Base-by-base conservation (phyloP, 2,888 invertebrate species). In the Monopis laevigella region DNA sequence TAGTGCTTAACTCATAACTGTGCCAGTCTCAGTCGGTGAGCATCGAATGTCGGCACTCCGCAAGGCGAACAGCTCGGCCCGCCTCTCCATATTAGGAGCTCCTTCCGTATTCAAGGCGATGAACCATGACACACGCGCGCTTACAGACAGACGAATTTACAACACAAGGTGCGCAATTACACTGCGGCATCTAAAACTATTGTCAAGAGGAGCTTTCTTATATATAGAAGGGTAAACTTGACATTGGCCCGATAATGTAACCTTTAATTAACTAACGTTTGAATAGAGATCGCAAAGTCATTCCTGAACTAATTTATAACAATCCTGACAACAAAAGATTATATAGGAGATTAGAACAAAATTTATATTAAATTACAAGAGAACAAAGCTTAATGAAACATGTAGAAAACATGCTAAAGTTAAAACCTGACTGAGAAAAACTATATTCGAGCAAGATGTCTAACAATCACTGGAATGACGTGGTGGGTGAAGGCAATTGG, bases 51-150 rank as follows among this genome's bases (percentile, higher is more conserved):
- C 59, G 51, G 56, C 54, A 52, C 44, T 48, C 48, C 63, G 72
- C 75, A 73, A 73, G 70, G 69, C 62, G 57, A 72, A 63, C 62
- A 59, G 68, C 56, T 62, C 58, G 58, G 62, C 56, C 61, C 56
- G 55, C 54, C 53, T 49, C 53, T 56, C 78, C 78, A 71, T 77
- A 80, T 77, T 73, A 71, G 77, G 78, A 2, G 16, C 19, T 63
- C 65, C 71, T 70, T 72, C 67, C 67, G 68, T 58, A 67, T 55
- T 72, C 73, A 74, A 75, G 75, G 77, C 77, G 72, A 70, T 75
- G 77, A 78, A 75, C 78, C 73, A 63, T 72, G 71, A 74, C 77
- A 65, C 68, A 65, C 11, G n/a, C n/a, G n/a, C n/a, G n/a, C n/a
- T n/a, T n/a, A n/a, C n/a, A n/a, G n/a, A n/a, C n/a, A n/a, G n/a